Conservation (phyloP, 1,140 invertebrate genomes). For the Propsilocerus akamusi region DNA sequence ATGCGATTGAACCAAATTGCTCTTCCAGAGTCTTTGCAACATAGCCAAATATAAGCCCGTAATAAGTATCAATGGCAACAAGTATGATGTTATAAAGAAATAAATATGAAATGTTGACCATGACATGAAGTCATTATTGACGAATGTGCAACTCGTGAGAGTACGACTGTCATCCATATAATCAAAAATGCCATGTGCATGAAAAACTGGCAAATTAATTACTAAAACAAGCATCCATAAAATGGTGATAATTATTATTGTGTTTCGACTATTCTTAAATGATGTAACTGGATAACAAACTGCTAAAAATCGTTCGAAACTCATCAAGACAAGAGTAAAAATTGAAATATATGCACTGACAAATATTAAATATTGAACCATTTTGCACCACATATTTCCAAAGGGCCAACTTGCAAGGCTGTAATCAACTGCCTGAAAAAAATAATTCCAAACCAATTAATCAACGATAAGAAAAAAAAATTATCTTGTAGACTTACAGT, state of each 20-base stretch:
- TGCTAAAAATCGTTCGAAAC: constrained; percentile 81
- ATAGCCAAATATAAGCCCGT: constrained; percentile 79
- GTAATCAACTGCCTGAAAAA: constrained; percentile 47
- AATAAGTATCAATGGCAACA: constrained; percentile 65
- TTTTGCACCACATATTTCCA: constrained; percentile 73
- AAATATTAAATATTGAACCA: constrained; percentile 55
- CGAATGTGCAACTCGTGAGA: constrained; percentile 36
- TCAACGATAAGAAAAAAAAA: background rate
- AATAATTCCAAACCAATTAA: background rate
- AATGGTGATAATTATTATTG: constrained; percentile 48
- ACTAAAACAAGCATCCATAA: constrained; percentile 65
- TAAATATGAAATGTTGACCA: constrained; percentile 45
- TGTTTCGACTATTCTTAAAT: constrained; percentile 69
- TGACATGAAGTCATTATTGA: constrained; percentile 36
- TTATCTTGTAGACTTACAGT: constrained; percentile 34
- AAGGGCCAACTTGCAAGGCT: constrained; percentile 75
- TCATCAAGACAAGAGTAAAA: constrained; percentile 92
- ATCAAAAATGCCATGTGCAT: constrained; percentile 52
- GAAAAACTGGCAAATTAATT: constrained; percentile 50
- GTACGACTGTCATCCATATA: constrained; percentile 31
- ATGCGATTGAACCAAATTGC: constrained; percentile 44
- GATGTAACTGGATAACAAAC: constrained; percentile 85
- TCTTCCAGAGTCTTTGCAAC: constrained; percentile 72
- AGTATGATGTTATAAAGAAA: constrained; percentile 53
- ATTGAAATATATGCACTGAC: constrained; percentile 87